Percentiles rank a stretch among this genome's conserved stretches.
Evolutionary conservation across 2,113 vertebrate species (phyloP).

Genomic region (Gambusia affinis): DNA sequence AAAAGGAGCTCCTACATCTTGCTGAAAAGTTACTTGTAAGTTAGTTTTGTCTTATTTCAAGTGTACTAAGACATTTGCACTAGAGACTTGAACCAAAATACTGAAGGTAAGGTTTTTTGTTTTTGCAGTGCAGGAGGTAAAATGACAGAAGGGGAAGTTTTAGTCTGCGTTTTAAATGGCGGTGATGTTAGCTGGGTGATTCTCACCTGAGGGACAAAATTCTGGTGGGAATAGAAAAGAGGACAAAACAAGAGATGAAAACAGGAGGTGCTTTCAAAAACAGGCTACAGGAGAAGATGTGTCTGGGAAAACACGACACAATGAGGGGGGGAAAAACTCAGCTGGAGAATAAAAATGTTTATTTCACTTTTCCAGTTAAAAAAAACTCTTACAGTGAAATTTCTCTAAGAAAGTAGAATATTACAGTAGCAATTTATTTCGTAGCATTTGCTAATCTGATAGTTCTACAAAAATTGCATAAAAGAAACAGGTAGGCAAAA

Average conservation of each 20-base stretch:
- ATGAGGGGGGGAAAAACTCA: neutral
- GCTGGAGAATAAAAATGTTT: neutral
- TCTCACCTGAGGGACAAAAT: slow-evolving; percentile 81
- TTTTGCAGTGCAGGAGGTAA: neutral
- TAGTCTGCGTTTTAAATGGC: neutral
- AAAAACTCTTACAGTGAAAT: neutral
- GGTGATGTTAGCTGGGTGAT: slow-evolving; percentile 40
- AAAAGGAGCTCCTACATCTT: no score
- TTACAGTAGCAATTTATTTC: no score
- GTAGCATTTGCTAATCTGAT: no score
- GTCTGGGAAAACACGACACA: slow-evolving; percentile 19
- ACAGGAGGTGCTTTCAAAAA: slow-evolving; percentile 49
- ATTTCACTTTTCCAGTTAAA: no score
- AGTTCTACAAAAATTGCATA: no score
- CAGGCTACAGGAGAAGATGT: slow-evolving; percentile 37
- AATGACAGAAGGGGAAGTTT: neutral
- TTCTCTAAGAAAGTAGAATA: neutral
- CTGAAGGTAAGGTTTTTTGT: no score
- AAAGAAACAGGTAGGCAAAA: no score
- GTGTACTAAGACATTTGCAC: no score
- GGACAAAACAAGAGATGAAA: slow-evolving; percentile 61
- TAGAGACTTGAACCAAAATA: no score
- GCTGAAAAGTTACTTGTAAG: no score
- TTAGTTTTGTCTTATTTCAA: no score
- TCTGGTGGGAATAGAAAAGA: slow-evolving; percentile 79